A percentile compares a stretch with the other conserved stretches of the same genome.
These are phyloP conservation scores for Calyptommatus sinebrachiatus DNA, from an alignment of 2,113 vertebrate species.

Conservation along the genomic window DNA sequence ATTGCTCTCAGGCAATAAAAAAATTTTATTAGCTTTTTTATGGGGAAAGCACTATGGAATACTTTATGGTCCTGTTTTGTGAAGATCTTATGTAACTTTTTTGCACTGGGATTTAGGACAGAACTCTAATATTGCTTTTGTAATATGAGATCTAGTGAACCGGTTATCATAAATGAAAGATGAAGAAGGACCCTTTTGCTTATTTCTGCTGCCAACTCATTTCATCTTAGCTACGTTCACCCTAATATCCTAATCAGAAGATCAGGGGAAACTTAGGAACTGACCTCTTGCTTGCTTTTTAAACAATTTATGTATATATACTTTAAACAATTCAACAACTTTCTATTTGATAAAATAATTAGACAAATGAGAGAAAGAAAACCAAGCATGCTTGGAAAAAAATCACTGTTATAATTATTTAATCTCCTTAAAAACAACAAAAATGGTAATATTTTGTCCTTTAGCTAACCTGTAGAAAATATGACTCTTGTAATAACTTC, in stretches of 20 bases:
- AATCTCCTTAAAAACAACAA: not conserved
- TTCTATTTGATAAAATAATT: not conserved
- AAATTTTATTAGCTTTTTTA: constrained; percentile 34
- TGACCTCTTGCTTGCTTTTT: not conserved
- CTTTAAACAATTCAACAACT: constrained; percentile 8
- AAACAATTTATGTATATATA: not conserved
- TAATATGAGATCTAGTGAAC: not conserved
- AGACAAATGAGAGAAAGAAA: too few relatives aligned
- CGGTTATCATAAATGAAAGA: not conserved
- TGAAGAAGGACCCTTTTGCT: not conserved
- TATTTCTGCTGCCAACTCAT: not conserved
- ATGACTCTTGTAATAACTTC: not conserved
- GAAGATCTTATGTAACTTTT: constrained; percentile 12
- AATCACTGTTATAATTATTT: not conserved
- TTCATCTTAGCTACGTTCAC: constrained; percentile 10
- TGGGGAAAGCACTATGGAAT: not conserved
- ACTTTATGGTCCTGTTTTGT: constrained; percentile 22
- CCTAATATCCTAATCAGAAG: not conserved
- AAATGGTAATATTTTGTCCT: not conserved
- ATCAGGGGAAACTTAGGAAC: too few relatives aligned
- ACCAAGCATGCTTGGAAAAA: not conserved
- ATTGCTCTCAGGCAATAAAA: constrained; percentile 40
- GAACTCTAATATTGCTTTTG: not conserved
- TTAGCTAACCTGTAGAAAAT: constrained; percentile 9
- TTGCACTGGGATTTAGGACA: not conserved